Conservation (phyloP, 2,113 vertebrate species). For the Microtus richardsoni region DNA sequence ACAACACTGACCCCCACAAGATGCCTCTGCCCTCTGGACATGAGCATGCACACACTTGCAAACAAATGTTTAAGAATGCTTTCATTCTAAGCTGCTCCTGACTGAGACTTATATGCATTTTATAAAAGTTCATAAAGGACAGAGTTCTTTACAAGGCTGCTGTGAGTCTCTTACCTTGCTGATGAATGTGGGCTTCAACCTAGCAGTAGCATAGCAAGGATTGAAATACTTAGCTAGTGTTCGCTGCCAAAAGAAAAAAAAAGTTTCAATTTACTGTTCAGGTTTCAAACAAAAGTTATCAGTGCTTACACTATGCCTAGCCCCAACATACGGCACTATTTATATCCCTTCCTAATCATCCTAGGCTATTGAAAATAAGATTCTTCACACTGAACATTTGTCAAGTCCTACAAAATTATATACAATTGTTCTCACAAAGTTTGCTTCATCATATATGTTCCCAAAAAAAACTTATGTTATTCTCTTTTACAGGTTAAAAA, state of each 20-base stretch:
- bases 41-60: neutral
- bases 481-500: constrained; percentile 45
- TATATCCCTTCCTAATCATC: constrained; percentile 4
- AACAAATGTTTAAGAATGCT: neutral
- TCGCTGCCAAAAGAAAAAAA: constrained; percentile 87
- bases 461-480: constrained; percentile 37
- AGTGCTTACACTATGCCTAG: no score
- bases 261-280: constrained; percentile 31
- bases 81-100: neutral
- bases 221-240: constrained; percentile 98
- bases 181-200: constrained; percentile 97
- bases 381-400: constrained; percentile 33
- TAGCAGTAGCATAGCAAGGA: constrained; percentile 98
- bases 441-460: neutral
- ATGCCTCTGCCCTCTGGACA: neutral
- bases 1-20: neutral
- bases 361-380: neutral
- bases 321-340: neutral
- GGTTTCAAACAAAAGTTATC: neutral
- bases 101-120: neutral
- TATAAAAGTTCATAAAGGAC: constrained; percentile 33
- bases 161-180: constrained; percentile 94
- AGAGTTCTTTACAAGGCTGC: neutral
- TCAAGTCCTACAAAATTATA: constrained; percentile 44
- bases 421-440: neutral